phyloP scores from a whole-genome alignment of 2,113 vertebrate species.

The Oncorhynchus kisutch region DNA sequence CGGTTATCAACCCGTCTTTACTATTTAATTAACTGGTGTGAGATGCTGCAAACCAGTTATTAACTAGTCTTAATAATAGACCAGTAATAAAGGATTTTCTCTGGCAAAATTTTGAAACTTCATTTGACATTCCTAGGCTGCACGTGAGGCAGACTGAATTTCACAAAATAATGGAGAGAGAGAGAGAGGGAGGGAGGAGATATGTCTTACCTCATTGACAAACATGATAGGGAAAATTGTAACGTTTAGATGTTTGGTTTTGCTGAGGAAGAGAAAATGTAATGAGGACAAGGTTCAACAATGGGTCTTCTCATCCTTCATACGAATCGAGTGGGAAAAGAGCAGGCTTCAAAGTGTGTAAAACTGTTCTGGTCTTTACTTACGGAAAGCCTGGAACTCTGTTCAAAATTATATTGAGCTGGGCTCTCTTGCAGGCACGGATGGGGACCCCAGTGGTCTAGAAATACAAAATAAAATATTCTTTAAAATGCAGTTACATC shows the following conservation, averaged over 20 bases:
- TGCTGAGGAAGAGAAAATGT: conserved; percentile 45
- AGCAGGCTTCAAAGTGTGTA: not conserved
- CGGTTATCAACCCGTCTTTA: not conserved
- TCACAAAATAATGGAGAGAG: not conserved
- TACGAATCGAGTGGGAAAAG: not conserved
- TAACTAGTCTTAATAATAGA: too few relatives aligned
- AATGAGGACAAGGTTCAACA: not conserved
- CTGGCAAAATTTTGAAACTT: not conserved
- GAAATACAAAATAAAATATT: conserved; percentile 3
- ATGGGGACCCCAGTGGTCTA: conserved; percentile 77
- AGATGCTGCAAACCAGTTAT: too few relatives aligned
- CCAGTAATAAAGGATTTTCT: too few relatives aligned
- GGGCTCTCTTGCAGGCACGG: conserved; percentile 77
- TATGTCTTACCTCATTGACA: conserved; percentile 74
- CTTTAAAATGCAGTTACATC: not conserved
- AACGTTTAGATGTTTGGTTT: conserved; percentile 68
- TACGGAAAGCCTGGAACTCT: conserved; percentile 74
- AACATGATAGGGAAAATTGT: conserved; percentile 82
- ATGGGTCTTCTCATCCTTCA: not conserved
- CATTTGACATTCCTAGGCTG: not conserved
- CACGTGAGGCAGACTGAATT: not conserved
- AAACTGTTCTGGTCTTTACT: conserved; percentile 43
- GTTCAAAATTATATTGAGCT: conserved; percentile 77
- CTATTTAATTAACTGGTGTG: too few relatives aligned
- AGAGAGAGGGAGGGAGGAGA: too few relatives aligned